Percentiles rank a stretch among this genome's conserved stretches.
Conservation (phyloP, 2,797 vertebrate genomes). For the Lemur catta region DNA sequence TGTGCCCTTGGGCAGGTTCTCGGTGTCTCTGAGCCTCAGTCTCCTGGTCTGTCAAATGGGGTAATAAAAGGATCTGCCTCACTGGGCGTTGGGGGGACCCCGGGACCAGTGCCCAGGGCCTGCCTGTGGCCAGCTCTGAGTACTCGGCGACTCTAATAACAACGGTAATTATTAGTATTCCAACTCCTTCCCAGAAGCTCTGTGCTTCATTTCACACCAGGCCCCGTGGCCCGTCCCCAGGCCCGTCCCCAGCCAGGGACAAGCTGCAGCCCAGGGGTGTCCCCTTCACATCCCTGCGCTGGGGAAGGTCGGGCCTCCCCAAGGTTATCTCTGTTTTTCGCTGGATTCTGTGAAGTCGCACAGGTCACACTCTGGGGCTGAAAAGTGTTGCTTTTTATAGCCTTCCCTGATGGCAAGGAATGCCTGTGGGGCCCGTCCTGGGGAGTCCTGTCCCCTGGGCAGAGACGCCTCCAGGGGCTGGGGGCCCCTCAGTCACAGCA, state of each 20-base stretch:
- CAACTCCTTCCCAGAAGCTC: not conserved
- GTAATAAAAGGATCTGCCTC: not conserved
- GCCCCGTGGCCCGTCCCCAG: not conserved
- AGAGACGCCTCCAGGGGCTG: not conserved
- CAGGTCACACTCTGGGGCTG: slow-evolving; percentile 88
- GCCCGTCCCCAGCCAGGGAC: not conserved
- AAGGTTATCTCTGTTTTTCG: slow-evolving; percentile 89
- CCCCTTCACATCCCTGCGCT: not conserved
- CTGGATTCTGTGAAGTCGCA: slow-evolving; percentile 88
- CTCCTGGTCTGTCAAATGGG: not conserved
- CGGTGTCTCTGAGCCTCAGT: not conserved
- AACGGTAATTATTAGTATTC: not conserved
- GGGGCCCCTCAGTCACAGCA: not conserved
- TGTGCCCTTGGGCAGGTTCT: not conserved
- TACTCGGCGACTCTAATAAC: not conserved
- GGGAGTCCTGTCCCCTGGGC: slow-evolving; percentile 4
- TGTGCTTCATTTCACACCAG: not conserved
- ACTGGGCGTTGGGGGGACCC: accelerated
- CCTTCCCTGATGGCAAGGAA: slow-evolving; percentile 86
- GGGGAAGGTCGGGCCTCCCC: slow-evolving; percentile 84
- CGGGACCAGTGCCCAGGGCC: not conserved
- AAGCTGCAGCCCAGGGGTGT: not conserved
- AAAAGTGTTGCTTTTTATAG: slow-evolving; percentile 91
- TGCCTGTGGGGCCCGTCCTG: slow-evolving; percentile 72
- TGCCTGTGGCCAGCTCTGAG: not conserved